Conservation (phyloP, 1,140 invertebrate genomes). For the Planococcus citri region DNA sequence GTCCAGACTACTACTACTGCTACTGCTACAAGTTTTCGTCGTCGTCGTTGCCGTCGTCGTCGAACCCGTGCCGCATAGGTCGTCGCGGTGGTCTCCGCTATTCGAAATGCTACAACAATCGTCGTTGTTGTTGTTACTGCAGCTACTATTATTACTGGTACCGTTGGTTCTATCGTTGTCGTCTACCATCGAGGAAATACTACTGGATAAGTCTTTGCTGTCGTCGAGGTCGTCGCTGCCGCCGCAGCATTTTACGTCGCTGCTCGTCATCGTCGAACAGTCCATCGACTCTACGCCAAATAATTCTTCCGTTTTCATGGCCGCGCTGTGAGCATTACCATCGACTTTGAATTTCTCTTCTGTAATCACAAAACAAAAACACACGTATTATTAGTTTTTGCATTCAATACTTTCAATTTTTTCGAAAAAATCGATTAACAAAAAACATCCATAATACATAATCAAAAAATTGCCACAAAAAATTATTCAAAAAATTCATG, state of each 20-base stretch:
- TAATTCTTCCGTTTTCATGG: slow-evolving; percentile 11
- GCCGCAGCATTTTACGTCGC: neutral
- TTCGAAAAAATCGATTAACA: no score
- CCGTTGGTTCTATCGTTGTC: neutral
- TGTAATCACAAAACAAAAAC: neutral
- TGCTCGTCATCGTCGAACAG: neutral
- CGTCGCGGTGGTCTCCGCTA: slow-evolving; percentile 1
- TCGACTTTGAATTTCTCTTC: neutral
- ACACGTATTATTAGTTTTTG: no score
- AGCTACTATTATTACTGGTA: no score
- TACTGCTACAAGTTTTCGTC: slow-evolving; percentile 13
- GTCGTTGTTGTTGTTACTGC: no score
- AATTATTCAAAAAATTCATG: no score
- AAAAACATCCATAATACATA: no score
- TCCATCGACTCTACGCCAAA: neutral
- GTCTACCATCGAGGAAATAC: neutral
- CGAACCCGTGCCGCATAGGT: slow-evolving; percentile 22
- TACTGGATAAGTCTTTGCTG: neutral
- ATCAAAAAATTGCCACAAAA: no score
- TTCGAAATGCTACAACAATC: slow-evolving; percentile 14
- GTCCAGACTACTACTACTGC: neutral
- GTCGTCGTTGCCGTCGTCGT: slow-evolving; percentile 6
- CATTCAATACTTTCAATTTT: no score
- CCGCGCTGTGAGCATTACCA: neutral
- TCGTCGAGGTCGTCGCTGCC: neutral